phyloP scores from a whole-genome alignment of 2,888 invertebrate species.

The Empis stercorea region DNA sequence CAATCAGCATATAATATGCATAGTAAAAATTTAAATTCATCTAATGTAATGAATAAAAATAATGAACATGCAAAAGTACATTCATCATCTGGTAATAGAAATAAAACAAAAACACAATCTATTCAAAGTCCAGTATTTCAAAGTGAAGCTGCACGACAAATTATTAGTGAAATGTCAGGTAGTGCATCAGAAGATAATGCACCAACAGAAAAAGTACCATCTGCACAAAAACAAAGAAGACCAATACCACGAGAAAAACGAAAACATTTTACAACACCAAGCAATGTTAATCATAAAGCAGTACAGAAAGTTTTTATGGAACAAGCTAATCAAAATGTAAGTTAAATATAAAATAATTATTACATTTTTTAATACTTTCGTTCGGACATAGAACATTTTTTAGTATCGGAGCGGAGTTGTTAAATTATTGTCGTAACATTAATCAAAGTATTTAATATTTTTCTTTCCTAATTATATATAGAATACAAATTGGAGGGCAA shows the following conservation, averaged over 20 bases:
- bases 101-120: constrained; percentile 28
- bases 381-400: no score
- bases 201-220: not conserved
- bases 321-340: constrained; percentile 26
- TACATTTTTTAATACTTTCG: no score
- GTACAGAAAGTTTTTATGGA: constrained; percentile 43
- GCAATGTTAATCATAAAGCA: constrained; percentile 52
- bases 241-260: constrained; percentile 71
- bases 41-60: constrained; percentile 10
- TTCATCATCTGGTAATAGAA: constrained; percentile 5
- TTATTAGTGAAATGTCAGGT: constrained; percentile 63
- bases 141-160: constrained; percentile 75
- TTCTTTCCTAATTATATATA: no score
- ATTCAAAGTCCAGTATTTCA: constrained; percentile 57
- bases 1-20: not conserved
- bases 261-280: constrained; percentile 76
- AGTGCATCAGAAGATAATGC: constrained; percentile 35
- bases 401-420: no score
- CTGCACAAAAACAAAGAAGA: constrained; percentile 44
- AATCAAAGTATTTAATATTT: no score
- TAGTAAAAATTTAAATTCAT: constrained; percentile 17
- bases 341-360: constrained; percentile 13
- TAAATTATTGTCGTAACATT: no score
- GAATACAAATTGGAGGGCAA: constrained; percentile 48
- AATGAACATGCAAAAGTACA: constrained; percentile 9